A percentile compares a stretch with the other conserved stretches of the same genome.
Evolutionary conservation across 1,140 invertebrate genomes (phyloP).

Genomic region (Zaprionus ornatus): DNA sequence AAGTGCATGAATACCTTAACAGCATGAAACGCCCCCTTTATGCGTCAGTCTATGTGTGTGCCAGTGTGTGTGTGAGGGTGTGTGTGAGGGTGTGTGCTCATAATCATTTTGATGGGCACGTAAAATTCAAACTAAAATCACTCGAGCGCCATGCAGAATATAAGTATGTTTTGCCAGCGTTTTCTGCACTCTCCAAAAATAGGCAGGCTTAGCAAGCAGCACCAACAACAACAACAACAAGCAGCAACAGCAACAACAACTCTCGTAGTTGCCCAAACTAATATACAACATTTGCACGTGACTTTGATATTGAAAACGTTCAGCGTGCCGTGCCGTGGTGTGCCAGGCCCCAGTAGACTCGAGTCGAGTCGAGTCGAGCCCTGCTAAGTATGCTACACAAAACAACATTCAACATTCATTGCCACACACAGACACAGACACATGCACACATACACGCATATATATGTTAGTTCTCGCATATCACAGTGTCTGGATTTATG

Average conservation of each 20-base stretch:
- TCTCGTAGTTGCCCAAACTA: constrained; percentile 49
- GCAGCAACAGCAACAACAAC: constrained; percentile 33
- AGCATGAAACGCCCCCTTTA: constrained; percentile 31
- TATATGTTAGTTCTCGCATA: neutral
- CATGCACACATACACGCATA: neutral
- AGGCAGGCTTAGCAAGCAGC: constrained; percentile 29
- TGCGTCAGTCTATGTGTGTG: constrained; percentile 15
- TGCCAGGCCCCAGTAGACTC: neutral
- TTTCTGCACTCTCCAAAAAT: constrained; percentile 23
- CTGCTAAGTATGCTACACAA: constrained; percentile 48
- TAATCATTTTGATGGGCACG: constrained; percentile 80
- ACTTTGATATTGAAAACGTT: constrained; percentile 74
- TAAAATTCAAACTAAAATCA: constrained; percentile 80
- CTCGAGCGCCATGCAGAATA: constrained; percentile 56
- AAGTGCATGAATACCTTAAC: constrained; percentile 77
- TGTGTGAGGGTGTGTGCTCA: constrained; percentile 45
- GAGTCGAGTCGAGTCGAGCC: constrained; percentile 11
- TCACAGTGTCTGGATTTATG: constrained; percentile 59
- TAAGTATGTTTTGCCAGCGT: constrained; percentile 16
- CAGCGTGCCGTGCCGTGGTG: neutral
- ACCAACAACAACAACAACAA: constrained; percentile 21
- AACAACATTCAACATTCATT: constrained; percentile 60
- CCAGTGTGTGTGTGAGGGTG: neutral
- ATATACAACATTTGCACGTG: constrained; percentile 78
- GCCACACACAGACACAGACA: constrained; percentile 15